Base-by-base conservation (phyloP, 2,888 invertebrate species). In the Lobophora halterata region DNA sequence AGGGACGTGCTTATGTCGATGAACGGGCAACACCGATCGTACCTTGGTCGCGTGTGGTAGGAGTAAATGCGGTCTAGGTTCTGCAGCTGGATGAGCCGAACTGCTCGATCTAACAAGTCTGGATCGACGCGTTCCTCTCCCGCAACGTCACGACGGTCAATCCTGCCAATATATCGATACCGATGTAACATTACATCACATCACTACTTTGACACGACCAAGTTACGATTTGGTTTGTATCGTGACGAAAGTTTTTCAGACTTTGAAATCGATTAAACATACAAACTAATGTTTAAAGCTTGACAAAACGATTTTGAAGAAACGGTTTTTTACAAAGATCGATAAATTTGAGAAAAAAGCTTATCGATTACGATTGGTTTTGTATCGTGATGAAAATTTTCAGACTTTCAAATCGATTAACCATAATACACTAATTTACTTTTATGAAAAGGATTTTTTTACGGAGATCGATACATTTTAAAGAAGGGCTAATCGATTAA, bases 21-120 rank as follows among this genome's bases (percentile, higher is more conserved):
- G 66, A 50, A 52, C 52, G 62, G n/a, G 65, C 57, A 70, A 79
- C 79, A 81, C 79, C 80, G 79, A 79, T 81, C 85, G 83, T 88
- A 89, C 89, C 89, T 89, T 80, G 89, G 89, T 78, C 89, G 85
- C 61, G 85, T 82, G 80, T 89, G 88, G 79, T 86, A 88, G 79
- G 89, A 82, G 83, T 89, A 89, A 75, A 86, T 77, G 79, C 87
- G 86, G 83, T 89, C 89, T 71, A 89, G 80, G 62, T 85, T 85
- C 77, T 89, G 88, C 65, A 89, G 85, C 69, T 88, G 88, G 42
- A 89, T 86, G 54, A 89, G 86, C 71, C 88, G 79, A 70, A 89
- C 78, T 50, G 89, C 89, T 57, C 88, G 87, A 65, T 88, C 86
- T 85, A 88, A 82, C 72, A 78, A 72, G 74, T 80, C 79, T 59